phyloP scores from a whole-genome alignment of 2,797 vertebrate species.

The Bryconaethiops microstoma region DNA sequence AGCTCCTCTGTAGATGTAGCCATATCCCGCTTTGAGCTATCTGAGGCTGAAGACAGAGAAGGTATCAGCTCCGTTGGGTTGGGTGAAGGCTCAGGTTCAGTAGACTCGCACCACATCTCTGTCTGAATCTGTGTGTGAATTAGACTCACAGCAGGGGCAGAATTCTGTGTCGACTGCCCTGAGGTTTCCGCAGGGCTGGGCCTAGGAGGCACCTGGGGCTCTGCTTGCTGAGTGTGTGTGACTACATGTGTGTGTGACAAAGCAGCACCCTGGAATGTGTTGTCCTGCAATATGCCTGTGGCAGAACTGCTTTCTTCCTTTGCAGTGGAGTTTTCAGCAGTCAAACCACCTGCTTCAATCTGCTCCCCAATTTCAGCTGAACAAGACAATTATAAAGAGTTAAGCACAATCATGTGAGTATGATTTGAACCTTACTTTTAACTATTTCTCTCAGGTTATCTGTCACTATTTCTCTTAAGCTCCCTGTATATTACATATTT shows the following conservation, averaged over 20 bases:
- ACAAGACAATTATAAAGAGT: slow-evolving; percentile 26
- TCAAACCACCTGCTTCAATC: slow-evolving; percentile 14
- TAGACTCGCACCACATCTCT: not conserved
- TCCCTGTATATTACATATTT: not conserved
- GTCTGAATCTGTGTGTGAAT: slow-evolving; percentile 30
- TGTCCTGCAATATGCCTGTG: not conserved
- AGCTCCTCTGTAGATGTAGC: slow-evolving; percentile 71
- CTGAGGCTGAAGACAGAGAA: not conserved
- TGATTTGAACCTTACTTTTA: not conserved
- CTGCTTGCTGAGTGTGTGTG: slow-evolving; percentile 54
- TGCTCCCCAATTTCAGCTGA: slow-evolving; percentile 13
- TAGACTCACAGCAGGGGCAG: not conserved
- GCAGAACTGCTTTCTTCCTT: slow-evolving; percentile 6
- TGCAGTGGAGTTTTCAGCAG: slow-evolving; percentile 16
- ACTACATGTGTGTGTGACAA: slow-evolving; percentile 1
- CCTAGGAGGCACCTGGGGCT: slow-evolving; percentile 59
- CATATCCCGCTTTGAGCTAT: slow-evolving; percentile 64
- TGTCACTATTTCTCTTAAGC: not conserved
- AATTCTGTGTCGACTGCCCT: slow-evolving; percentile 38
- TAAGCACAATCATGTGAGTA: not conserved
- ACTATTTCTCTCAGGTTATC: not conserved
- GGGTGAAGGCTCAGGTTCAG: slow-evolving; percentile 11
- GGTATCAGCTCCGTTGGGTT: slow-evolving; percentile 53
- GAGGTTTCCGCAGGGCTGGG: slow-evolving; percentile 47
- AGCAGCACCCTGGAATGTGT: slow-evolving; percentile 18